Conservation (phyloP, 1,140 invertebrate genomes). For the Spodoptera frugiperda region DNA sequence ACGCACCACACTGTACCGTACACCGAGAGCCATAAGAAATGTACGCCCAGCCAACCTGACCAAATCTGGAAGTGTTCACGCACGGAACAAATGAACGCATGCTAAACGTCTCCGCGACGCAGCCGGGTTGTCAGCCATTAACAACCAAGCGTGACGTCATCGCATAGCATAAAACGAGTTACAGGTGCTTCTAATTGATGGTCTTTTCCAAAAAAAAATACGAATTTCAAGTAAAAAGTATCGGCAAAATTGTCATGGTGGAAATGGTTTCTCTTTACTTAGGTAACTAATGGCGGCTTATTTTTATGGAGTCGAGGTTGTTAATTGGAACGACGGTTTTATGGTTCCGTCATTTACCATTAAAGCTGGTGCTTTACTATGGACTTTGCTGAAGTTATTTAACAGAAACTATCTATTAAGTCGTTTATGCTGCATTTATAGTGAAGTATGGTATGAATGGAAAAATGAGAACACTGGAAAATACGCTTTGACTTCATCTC, state of each 20-base stretch:
- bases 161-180: conserved; percentile 74
- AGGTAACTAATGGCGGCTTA: no score
- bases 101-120: conserved; percentile 62
- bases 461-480: no score
- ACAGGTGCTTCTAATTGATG: conserved; percentile 70
- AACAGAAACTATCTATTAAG: no score
- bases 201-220: conserved; percentile 58
- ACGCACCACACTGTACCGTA: conserved; percentile 80
- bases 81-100: conserved; percentile 57
- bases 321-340: conserved; percentile 16
- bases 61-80: conserved; percentile 62
- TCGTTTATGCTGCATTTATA: no score
- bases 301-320: conserved; percentile 8
- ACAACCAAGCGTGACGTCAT: conserved; percentile 73
- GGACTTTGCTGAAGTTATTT: no score
- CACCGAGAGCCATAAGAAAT: conserved; percentile 75
- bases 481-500: no score
- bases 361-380: neutral
- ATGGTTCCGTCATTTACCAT: conserved; percentile 5
- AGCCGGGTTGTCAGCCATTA: conserved; percentile 66
- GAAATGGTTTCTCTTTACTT: neutral
- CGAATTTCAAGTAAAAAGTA: conserved; percentile 38
- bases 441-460: no score
- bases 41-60: conserved; percentile 65
- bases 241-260: conserved; percentile 7